Base-by-base conservation (phyloP, 2,888 invertebrate species). In the Nineta flava region DNA sequence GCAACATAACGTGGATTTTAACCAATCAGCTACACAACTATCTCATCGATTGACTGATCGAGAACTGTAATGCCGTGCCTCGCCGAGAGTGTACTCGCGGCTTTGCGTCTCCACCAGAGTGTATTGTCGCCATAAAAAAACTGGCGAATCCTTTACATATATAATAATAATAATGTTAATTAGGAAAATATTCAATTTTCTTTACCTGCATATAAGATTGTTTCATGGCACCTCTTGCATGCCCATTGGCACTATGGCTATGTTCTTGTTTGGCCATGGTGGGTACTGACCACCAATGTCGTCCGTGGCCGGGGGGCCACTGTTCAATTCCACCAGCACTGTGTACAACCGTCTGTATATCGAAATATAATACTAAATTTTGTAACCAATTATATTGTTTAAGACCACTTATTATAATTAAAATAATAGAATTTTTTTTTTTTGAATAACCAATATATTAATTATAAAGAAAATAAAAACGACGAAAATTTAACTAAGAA, bases 171-270 rank as follows among this genome's bases (percentile, higher is more conserved):
- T n/a, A n/a, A n/a, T n/a, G n/a, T n/a, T n/a, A n/a, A n/a, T n/a
- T n/a, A n/a, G n/a, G n/a, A 32, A 32, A 32, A 9, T 32, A 9
- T 32, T 32, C 9, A 38, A 38, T 12, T 38, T 13, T 38, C 4
- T 38, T 38, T 66, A 69, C 69, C 68, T 69, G 69, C 64, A 68
- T 67, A 57, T 67, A 69, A 57, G 66, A 68, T 63, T 69, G 69
- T 64, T 67, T 68, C 66, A 68, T 66, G 55, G 64, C 35, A 47
- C 47, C 47, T 17, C 48, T 41, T 15, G 42, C 42, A 42, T 48
- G 48, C 13, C 48, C 48, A 42, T 48, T 48, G 32, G 42, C 31
- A 42, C 31, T 48, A 19, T 26, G 31, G 38, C 35, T 47, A 10
- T 47, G 35, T 38, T 17, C 35, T 17, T 31, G 13, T 16, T 31